Evolutionary conservation across 92 coral and sea anemone species (phyloP).

Genomic region (Porites cylindrica): DNA sequence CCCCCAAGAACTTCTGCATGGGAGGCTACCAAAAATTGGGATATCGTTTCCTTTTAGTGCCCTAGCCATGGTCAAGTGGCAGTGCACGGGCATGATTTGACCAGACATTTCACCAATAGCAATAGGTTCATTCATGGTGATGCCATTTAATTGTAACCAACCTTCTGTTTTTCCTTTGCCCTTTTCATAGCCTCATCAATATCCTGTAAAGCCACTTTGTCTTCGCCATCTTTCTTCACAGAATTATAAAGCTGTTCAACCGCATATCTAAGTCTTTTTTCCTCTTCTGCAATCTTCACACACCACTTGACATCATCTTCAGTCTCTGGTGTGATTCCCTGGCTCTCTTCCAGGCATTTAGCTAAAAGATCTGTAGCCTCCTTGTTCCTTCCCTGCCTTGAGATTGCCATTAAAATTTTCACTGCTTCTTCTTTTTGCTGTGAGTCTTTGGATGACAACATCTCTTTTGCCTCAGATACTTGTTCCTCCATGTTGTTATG

Average conservation of each 20-base stretch:
- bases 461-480: conserved; percentile 41
- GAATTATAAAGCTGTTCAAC: conserved; percentile 69
- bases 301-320: conserved; percentile 65
- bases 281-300: conserved; percentile 66
- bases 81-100: too few relatives aligned
- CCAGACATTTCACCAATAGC: too few relatives aligned
- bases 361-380: conserved; percentile 72
- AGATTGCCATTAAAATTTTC: conserved; percentile 55
- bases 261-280: conserved; percentile 69
- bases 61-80: too few relatives aligned
- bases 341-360: conserved; percentile 56
- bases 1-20: too few relatives aligned
- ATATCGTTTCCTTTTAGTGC: too few relatives aligned
- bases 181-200: conserved; percentile 73
- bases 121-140: background rate
- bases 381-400: conserved; percentile 70
- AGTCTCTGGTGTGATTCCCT: conserved; percentile 70
- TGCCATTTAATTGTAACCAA: background rate
- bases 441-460: conserved; percentile 27
- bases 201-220: conserved; percentile 71
- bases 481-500: background rate
- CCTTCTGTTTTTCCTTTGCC: conserved; percentile 66
- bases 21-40: too few relatives aligned
- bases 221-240: conserved; percentile 71
- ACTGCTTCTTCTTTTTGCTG: conserved; percentile 63